These are phyloP conservation scores for Aphelinus certus DNA, from an alignment of 1,140 invertebrate genomes.

Conservation along the genomic window DNA sequence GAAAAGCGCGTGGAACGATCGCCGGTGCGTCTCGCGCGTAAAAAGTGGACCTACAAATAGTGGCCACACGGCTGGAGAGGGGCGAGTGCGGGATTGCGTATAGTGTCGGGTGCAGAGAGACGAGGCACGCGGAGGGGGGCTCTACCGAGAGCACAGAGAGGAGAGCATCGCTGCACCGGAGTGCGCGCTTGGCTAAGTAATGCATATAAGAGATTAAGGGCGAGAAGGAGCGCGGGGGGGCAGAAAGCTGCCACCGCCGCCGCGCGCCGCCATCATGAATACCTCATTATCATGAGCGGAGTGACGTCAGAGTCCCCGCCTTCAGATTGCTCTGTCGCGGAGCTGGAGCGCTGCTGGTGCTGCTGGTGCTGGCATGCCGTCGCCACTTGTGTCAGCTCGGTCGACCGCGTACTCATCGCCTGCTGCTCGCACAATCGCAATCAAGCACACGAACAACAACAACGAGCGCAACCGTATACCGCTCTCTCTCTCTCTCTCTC, in stretches of 20 bases:
- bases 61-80: too few species aligned
- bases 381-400: conserved; percentile 36
- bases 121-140: conserved; percentile 2
- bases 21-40: background rate
- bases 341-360: conserved; percentile 69
- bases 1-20: background rate
- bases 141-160: too few species aligned
- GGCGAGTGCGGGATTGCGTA: conserved; percentile 7
- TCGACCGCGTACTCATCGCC: background rate
- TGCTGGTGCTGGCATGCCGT: conserved; percentile 12
- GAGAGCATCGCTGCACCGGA: too few species aligned
- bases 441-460: conserved; percentile 24
- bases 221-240: background rate
- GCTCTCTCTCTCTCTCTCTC: too few species aligned
- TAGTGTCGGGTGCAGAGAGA: conserved; percentile 31
- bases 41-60: background rate
- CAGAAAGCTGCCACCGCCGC: conserved; percentile 10
- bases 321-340: conserved; percentile 76
- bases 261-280: conserved; percentile 79
- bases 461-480: conserved; percentile 27
- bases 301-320: conserved; percentile 77
- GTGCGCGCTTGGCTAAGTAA: too few species aligned
- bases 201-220: conserved; percentile 21
- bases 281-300: conserved; percentile 80
- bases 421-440: background rate